Conservation (phyloP, 2,797 vertebrate species). For the Nothura maculosa region DNA sequence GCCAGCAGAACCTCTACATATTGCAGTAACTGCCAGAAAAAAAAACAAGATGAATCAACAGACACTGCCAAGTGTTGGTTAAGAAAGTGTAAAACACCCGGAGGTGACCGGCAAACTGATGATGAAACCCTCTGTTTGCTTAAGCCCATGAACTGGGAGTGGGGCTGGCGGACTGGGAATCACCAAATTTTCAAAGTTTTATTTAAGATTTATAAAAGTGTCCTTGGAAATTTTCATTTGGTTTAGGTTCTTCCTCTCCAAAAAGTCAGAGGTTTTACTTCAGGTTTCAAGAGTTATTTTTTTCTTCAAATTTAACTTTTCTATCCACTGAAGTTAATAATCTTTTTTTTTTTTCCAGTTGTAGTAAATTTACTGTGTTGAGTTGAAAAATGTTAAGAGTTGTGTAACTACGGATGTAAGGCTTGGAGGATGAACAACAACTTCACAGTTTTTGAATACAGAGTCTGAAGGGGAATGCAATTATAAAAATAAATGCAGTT, state of each 20-base stretch:
- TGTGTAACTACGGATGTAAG: not conserved
- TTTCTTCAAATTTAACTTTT: not conserved
- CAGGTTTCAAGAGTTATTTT: not conserved
- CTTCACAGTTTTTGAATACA: slow-evolving; percentile 5
- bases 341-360: not conserved
- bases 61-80: not conserved
- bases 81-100: not conserved
- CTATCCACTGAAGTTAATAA: not conserved
- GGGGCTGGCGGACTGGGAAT: not conserved
- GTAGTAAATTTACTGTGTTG: not conserved
- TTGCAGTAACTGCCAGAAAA: not conserved
- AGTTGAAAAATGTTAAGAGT: not conserved
- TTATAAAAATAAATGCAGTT: slow-evolving; percentile 21
- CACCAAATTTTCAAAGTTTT: not conserved
- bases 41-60: not conserved
- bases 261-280: not conserved
- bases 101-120: not conserved
- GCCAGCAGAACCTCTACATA: not conserved
- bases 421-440: slow-evolving; percentile 10
- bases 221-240: not conserved
- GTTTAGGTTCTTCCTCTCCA: not conserved
- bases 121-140: not conserved
- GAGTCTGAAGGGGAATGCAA: accelerated
- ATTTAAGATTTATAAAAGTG: not conserved
- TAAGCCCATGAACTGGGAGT: not conserved